phyloP scores from a whole-genome alignment of 2,888 invertebrate genomes.

The Xestobium rufovillosum region DNA sequence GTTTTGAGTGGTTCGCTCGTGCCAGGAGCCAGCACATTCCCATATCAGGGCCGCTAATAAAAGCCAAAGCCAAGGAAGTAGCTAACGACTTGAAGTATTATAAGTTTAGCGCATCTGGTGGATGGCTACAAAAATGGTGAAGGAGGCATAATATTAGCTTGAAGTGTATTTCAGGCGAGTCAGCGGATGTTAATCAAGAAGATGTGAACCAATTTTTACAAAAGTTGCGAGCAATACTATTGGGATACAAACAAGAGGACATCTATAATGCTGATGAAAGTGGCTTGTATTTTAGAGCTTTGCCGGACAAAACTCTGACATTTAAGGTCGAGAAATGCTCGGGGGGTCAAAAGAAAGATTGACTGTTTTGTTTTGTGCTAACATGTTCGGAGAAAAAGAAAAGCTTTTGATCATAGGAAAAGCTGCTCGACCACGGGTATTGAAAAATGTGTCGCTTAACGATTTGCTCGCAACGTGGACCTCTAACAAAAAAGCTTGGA shows the following conservation, averaged over 20 bases:
- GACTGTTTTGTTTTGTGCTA: constrained; percentile 25
- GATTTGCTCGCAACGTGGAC: constrained; percentile 24
- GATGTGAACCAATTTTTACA: constrained; percentile 19
- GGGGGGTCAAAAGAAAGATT: constrained; percentile 27
- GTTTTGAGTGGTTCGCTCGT: constrained; percentile 4
- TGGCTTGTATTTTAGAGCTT: constrained; percentile 27
- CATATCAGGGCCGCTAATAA: constrained; percentile 15
- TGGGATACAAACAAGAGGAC: constrained; percentile 19
- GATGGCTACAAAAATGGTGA: too few relatives aligned
- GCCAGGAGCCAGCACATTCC: constrained; percentile 11
- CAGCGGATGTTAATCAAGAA: too few relatives aligned
- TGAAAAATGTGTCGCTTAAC: constrained; percentile 15
- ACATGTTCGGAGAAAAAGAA: constrained; percentile 23
- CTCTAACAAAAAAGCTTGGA: neutral
- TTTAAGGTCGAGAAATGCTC: constrained; percentile 26
- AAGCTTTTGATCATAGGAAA: constrained; percentile 23
- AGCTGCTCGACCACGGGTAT: constrained; percentile 8
- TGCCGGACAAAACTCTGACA: constrained; percentile 28
- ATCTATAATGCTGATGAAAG: constrained; percentile 27
- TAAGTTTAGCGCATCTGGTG: too few relatives aligned
- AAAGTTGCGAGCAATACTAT: constrained; percentile 19
- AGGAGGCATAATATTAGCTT: constrained; percentile 22
- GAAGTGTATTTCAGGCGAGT: constrained; percentile 22
- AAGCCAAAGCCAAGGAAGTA: neutral
- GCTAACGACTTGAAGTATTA: neutral